These are phyloP conservation scores for Minunthozetes semirufus DNA, from an alignment of 2,888 invertebrate genomes.

Conservation along the genomic window DNA sequence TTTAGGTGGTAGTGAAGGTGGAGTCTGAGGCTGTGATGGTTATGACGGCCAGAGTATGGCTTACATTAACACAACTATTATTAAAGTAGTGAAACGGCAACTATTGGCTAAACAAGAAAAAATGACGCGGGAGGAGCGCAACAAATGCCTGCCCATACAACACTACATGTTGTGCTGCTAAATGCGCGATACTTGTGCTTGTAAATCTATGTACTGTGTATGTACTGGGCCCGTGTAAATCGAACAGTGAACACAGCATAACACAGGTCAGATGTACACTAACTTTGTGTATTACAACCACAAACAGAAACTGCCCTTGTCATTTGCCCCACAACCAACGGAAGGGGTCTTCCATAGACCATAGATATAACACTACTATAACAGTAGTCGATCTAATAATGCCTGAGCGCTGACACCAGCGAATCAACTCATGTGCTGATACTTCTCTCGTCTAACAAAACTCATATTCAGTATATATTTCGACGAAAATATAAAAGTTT, in stretches of 20 bases:
- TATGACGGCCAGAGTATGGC: background rate
- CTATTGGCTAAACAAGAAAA: background rate
- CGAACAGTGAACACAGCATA: conserved; percentile 7
- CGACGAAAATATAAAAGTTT: background rate
- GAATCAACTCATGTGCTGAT: background rate
- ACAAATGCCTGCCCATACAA: background rate
- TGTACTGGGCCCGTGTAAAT: background rate
- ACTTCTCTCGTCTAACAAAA: background rate
- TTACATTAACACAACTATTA: background rate
- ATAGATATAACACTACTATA: background rate
- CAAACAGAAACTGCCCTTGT: conserved; percentile 22
- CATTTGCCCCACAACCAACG: conserved; percentile 7
- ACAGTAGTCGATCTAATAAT: conserved; percentile 6
- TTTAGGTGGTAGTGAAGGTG: conserved; percentile 4
- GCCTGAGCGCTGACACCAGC: background rate
- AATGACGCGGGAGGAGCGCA: conserved; percentile 16
- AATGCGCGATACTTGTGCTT: conserved; percentile 7
- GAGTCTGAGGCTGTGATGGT: background rate
- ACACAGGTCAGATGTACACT: conserved; percentile 20
- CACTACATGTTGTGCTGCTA: background rate
- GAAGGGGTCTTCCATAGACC: conserved; percentile 9
- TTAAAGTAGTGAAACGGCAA: background rate
- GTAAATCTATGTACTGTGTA: conserved; percentile 4
- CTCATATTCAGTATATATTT: background rate
- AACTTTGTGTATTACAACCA: conserved; percentile 20